A percentile compares a stretch with the other conserved stretches of the same genome.
Conservation (phyloP, 1,140 invertebrate species). For the Drosophila dunni region DNA sequence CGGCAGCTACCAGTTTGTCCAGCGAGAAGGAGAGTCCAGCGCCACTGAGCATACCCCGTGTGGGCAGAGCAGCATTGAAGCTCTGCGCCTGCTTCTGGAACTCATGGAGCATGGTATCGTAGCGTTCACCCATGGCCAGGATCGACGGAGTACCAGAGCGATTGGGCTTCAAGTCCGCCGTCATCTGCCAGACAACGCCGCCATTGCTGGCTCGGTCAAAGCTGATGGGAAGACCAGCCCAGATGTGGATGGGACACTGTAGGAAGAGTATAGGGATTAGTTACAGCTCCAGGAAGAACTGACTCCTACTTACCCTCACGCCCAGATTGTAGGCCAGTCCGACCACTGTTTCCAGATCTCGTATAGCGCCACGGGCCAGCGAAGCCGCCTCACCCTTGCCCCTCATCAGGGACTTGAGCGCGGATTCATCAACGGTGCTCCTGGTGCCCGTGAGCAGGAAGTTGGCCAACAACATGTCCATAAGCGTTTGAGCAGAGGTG, state of each 20-base stretch:
- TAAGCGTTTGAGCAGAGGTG: constrained; percentile 88
- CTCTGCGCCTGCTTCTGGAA: constrained; percentile 83
- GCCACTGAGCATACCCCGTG: constrained; percentile 85
- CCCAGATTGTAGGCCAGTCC: constrained; percentile 89
- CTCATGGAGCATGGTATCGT: constrained; percentile 85
- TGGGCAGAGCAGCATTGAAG: constrained; percentile 74
- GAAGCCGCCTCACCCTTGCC: constrained; percentile 88
- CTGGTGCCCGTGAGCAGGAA: constrained; percentile 85
- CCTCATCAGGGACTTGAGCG: constrained; percentile 87
- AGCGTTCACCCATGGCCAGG: constrained; percentile 85
- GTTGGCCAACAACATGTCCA: constrained; percentile 90
- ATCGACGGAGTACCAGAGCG: constrained; percentile 70
- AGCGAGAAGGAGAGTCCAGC: constrained; percentile 91
- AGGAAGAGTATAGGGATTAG: background rate
- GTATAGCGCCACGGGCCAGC: constrained; percentile 89
- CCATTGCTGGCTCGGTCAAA: constrained; percentile 73
- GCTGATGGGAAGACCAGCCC: constrained; percentile 71
- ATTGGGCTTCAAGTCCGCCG: constrained; percentile 75
- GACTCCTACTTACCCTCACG: constrained; percentile 87
- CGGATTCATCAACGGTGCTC: constrained; percentile 87
- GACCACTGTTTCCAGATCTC: constrained; percentile 90
- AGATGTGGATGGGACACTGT: constrained; percentile 81
- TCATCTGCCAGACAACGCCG: constrained; percentile 83
- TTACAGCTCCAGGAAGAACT: background rate
- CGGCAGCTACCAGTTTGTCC: constrained; percentile 88